A percentile compares a stretch with the other conserved stretches of the same genome.
phyloP scores from a whole-genome alignment of 1,140 invertebrate species.

The Rhizoglyphus robini region DNA sequence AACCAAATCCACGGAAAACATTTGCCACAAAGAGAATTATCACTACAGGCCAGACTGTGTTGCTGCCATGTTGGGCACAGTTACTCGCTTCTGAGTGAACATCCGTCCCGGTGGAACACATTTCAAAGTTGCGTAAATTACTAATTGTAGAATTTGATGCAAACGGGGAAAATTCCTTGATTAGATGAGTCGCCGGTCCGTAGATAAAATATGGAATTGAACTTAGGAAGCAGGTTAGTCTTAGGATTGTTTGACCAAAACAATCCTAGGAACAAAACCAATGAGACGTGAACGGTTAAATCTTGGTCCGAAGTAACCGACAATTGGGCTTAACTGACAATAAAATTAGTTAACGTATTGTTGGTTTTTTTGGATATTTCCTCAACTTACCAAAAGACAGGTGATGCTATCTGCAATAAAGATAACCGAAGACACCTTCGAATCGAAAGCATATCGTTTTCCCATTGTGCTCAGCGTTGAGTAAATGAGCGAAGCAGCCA shows the following conservation, averaged over 20 bases:
- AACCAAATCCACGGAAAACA: conserved; percentile 25
- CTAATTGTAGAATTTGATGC: background rate
- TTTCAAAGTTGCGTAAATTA: background rate
- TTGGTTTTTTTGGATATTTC: conserved; percentile 53
- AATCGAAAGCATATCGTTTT: conserved; percentile 62
- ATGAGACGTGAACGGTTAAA: conserved; percentile 56
- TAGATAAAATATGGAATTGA: conserved; percentile 53
- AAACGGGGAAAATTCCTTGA: conserved; percentile 39
- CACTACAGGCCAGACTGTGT: conserved; percentile 18
- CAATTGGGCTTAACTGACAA: conserved; percentile 36
- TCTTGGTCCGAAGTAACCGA: conserved; percentile 50
- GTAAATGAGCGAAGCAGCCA: conserved; percentile 26
- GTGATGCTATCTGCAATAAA: conserved; percentile 27
- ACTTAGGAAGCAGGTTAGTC: conserved; percentile 48
- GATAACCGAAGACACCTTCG: conserved; percentile 49
- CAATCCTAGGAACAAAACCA: too few relatives aligned
- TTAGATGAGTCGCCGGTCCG: conserved; percentile 56
- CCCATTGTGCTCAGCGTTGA: conserved; percentile 51
- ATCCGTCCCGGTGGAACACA: too few relatives aligned
- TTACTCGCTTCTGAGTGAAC: background rate
- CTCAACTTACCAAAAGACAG: conserved; percentile 21
- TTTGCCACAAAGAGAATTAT: conserved; percentile 21
- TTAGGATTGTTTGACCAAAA: conserved; percentile 52
- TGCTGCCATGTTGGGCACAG: background rate
- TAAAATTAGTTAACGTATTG: conserved; percentile 48